phyloP scores from a whole-genome alignment of 2,113 vertebrate species.

The Strix aluco region DNA sequence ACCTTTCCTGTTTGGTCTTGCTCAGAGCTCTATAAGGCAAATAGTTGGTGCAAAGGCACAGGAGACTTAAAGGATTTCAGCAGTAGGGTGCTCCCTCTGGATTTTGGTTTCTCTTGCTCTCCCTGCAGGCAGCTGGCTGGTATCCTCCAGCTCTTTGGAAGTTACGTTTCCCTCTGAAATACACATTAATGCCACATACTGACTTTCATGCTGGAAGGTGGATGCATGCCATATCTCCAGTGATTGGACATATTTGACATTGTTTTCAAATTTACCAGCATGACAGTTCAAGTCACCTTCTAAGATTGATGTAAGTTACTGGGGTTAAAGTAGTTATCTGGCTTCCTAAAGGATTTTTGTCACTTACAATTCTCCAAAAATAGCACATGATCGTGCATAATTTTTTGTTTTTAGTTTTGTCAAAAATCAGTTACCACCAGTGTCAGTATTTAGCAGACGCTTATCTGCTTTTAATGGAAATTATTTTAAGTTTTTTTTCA shows the following conservation, averaged over 20 bases:
- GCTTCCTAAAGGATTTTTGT: background rate
- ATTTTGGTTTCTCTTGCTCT: background rate
- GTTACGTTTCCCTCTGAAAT: conserved; percentile 23
- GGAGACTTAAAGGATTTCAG: conserved; percentile 12
- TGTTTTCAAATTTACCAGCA: background rate
- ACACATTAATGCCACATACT: background rate
- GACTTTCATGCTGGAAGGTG: background rate
- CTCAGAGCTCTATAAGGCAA: conserved; percentile 33
- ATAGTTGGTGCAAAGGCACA: conserved; percentile 30
- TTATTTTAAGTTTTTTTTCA: background rate
- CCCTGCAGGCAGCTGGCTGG: background rate
- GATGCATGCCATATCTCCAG: background rate
- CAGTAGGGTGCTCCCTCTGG: background rate
- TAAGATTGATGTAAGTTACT: background rate
- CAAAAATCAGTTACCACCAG: background rate
- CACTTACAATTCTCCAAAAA: background rate
- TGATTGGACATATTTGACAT: background rate
- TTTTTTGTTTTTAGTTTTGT: background rate
- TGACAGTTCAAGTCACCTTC: background rate
- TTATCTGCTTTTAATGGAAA: background rate
- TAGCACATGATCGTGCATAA: background rate
- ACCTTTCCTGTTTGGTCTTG: conserved; percentile 74
- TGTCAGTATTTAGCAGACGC: background rate
- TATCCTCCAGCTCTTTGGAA: conserved; percentile 11
- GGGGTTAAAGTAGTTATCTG: background rate